Evolutionary conservation across 2,888 invertebrate species (phyloP), one percentile per base, ranked within the genome.

Genomic region (Salticus scenicus): DNA sequence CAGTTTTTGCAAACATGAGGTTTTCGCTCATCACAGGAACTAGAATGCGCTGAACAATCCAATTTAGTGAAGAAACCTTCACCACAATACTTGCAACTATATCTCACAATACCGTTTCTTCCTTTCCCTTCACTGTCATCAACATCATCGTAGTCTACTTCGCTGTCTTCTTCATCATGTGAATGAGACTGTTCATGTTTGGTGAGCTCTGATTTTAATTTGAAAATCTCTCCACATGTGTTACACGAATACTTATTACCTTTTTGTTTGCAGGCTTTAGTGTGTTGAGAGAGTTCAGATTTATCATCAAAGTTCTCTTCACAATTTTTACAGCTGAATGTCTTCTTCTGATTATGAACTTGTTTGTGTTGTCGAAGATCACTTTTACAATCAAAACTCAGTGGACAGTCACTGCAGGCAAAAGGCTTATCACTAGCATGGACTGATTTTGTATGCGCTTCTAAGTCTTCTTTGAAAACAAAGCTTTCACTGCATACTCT

Each of bases 341-440:
- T 24, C 57, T 80, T 77, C 42, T 85, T 78, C 27, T 74, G 57
- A 69, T 42, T 74, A 20, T 85, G 84, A 28, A 74, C 64, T 51
- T 79, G 84, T 20, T 78, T 85, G 37, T 85, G 84, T 69, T 78
- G 70, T 0, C 84, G 78, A 14, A 85, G 70, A 24, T 85, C 84
- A 66, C 84, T 85, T 42, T 85, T 85, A 24, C 78, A 85, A 12
- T 78, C 57, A 27, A 85, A 85, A 10, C 78, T 73, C 17, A 79
- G 78, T 37, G 24, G 14, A 63, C 84, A 85, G 0, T 69, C 27
- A 20, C 31, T 85, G 42, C 84, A 85, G 7, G 51, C 30, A 28
- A 85, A 85, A 28, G 79, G 84, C n/a, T 70, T 51, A 33, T 71
- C 84, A 17, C 72, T 67, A 4, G 20, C 63, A 63, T 85, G 84